Evolutionary conservation across 1,140 invertebrate species (phyloP), one percentile per base, ranked within the genome.

Genomic region (Spodoptera litura): DNA sequence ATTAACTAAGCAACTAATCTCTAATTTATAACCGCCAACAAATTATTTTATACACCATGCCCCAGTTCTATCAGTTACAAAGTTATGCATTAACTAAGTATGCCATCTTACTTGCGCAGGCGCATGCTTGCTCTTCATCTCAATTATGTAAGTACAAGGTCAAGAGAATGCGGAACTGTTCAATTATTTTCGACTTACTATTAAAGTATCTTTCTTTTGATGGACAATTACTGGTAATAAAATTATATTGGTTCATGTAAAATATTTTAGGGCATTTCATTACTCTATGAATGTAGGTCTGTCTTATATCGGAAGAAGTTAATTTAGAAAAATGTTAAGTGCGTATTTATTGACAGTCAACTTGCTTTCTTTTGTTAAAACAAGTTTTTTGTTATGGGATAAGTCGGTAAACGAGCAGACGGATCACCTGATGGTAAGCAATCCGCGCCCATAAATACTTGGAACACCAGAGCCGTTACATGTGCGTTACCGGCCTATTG

Each of bases 181-280:
- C 64, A 68, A 70, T 70, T 70, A 70, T 70, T 70, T 70, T 70
- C 49, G 66, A 70, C 66, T 53, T 70, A 52, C 66, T 25, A 70
- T 70, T 70, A 52, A 70, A 53, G 2, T 10, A 70, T 70, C 66
- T 52, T 9, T 70, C 25, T 31, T 70, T 31, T 52, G 12, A 31
- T 27, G 25, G 27, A 12, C 49, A 53, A 70, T 68, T 68, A 68
- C 13, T 53, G 52, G 66, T 31, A 31, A 68, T 70, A 31, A 31
- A 70, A 70, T 8, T 70, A 3, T 20, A 25, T 31, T 52, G 25
- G 66, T 25, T 13, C 49, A 49, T 52, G 66, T 70, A 53, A 31
- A 25, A 13, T 31, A 4, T 52, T 70, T 70, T 8, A 5, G 12
- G 5, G 20, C 49, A 27, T 27, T 68, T 68, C 6, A 25, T 52